Evolutionary conservation across 1,140 invertebrate genomes (phyloP).

Genomic region (Melanaphis sacchari): DNA sequence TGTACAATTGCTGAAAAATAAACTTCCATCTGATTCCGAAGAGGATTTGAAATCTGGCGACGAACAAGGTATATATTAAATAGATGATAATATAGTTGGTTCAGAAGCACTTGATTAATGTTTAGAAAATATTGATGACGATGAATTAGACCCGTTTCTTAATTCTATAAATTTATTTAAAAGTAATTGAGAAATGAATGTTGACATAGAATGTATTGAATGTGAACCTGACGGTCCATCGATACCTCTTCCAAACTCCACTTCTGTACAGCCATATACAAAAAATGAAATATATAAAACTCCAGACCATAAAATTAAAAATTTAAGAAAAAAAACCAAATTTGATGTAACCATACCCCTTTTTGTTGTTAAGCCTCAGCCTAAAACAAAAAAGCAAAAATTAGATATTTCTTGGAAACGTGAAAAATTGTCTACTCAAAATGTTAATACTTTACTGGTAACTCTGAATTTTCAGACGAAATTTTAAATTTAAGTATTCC

Average conservation of each 20-base stretch:
- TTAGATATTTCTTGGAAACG: neutral
- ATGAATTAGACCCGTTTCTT: neutral
- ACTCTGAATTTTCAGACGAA: neutral
- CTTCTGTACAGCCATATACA: neutral
- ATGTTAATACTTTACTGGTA: neutral
- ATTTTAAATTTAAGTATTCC: conserved; percentile 6
- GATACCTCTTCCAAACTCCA: neutral
- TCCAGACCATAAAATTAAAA: neutral
- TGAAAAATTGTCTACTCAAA: neutral
- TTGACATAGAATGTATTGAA: neutral
- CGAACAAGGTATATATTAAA: too few species aligned
- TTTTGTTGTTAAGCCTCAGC: neutral
- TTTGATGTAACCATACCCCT: neutral
- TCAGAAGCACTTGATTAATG: neutral
- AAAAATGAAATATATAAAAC: conserved; percentile 23
- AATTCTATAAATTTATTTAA: neutral
- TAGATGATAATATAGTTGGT: too few species aligned
- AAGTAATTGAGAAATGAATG: neutral
- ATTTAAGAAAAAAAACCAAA: too few species aligned
- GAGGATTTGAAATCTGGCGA: too few species aligned
- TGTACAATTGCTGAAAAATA: too few species aligned
- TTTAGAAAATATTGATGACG: conserved; percentile 1
- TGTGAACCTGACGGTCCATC: neutral
- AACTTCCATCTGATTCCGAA: too few species aligned
- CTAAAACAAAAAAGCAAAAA: neutral